Conservation (phyloP, 2,888 invertebrate genomes). For the Allophyes oxyacanthae region DNA sequence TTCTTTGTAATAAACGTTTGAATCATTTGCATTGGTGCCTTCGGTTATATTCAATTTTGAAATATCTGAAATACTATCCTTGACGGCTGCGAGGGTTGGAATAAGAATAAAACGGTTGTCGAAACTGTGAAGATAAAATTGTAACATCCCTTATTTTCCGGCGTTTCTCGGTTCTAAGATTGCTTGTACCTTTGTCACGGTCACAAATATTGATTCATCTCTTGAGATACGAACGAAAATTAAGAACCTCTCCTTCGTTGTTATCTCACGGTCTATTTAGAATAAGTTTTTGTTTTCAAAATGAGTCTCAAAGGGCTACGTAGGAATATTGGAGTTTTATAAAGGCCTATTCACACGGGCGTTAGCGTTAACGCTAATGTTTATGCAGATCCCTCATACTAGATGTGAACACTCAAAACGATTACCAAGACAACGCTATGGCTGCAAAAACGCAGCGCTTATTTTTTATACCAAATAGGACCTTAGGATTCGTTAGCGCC, state of each 20-base stretch:
- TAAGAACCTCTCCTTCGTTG: conserved; percentile 43
- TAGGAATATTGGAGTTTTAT: conserved; percentile 7
- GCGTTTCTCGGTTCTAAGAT: conserved; percentile 29
- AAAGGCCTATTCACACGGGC: no score
- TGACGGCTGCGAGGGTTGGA: background rate
- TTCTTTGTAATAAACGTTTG: conserved; percentile 21
- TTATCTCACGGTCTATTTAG: conserved; percentile 39
- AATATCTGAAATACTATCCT: conserved; percentile 8
- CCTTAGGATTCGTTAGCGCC: no score
- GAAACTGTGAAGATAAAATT: conserved; percentile 18
- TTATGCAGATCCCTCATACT: no score
- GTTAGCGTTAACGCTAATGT: no score
- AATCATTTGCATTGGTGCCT: conserved; percentile 8
- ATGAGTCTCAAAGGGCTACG: conserved; percentile 16
- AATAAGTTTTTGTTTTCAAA: conserved; percentile 29
- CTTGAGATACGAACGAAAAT: conserved; percentile 48
- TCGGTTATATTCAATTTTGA: conserved; percentile 3
- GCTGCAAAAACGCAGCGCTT: no score
- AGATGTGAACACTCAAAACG: no score
- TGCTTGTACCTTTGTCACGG: conserved; percentile 38
- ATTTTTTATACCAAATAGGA: no score
- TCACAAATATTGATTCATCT: conserved; percentile 57
- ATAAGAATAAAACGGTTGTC: conserved; percentile 22
- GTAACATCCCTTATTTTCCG: conserved; percentile 16
- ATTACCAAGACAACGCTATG: no score